Percentiles rank a stretch among this genome's conserved stretches.
These are phyloP conservation scores for Nycticryphes semicollaris DNA, from an alignment of 2,113 vertebrate genomes.

Conservation along the genomic window DNA sequence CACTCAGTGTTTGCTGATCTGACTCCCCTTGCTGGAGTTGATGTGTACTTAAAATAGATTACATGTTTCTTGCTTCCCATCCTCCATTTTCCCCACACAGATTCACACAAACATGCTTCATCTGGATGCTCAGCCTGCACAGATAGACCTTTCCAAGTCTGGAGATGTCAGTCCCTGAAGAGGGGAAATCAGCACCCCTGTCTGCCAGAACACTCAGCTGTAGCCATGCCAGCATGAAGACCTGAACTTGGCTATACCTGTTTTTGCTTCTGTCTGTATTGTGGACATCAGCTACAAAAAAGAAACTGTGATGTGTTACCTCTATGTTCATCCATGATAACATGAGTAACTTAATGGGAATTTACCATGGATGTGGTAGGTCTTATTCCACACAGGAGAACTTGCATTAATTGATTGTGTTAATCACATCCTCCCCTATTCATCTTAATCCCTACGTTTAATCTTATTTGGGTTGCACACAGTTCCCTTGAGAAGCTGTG, in stretches of 20 bases:
- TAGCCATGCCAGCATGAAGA: not conserved
- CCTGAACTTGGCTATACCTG: accelerated
- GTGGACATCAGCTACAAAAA: not conserved
- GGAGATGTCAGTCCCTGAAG: not conserved
- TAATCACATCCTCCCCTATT: slow-evolving; percentile 46
- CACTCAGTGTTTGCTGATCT: not conserved
- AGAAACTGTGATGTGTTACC: not conserved
- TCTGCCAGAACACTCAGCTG: not conserved
- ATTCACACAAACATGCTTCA: not conserved
- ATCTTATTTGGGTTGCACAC: slow-evolving; percentile 22
- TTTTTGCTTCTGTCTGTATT: not conserved
- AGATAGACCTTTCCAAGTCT: not conserved
- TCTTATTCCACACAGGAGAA: slow-evolving; percentile 23
- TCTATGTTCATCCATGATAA: not conserved
- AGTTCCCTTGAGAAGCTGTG: slow-evolving; percentile 29
- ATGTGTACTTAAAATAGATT: not conserved
- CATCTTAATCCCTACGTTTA: slow-evolving; percentile 50
- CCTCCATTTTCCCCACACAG: accelerated
- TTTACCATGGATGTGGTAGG: not conserved
- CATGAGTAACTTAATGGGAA: not conserved
- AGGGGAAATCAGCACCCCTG: not conserved
- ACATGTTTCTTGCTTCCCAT: not conserved
- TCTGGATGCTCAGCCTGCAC: not conserved
- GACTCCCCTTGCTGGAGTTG: not conserved
- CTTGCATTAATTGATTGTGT: slow-evolving; percentile 33